Evolutionary conservation across 2,113 vertebrate species (phyloP), one percentile per base, ranked within the genome.

Genomic region (Garra rufa): DNA sequence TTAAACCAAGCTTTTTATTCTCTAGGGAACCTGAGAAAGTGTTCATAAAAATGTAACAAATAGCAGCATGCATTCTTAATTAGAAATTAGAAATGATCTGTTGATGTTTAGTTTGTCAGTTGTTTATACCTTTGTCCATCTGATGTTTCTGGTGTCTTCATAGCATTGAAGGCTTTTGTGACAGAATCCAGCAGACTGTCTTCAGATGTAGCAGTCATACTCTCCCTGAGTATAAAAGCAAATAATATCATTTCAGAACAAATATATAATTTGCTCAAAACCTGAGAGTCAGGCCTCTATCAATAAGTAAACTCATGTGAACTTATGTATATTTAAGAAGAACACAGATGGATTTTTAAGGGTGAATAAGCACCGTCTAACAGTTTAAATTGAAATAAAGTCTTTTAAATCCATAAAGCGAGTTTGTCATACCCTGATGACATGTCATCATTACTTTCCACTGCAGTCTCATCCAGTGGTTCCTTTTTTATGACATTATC

Each of bases 161-260:
- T 6, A 38, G 8, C 11, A n/a, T 50, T 9, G 2, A 81, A 48
- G n/a, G 41, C 79, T 52, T 69, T 21, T 67, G 79, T 50, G 17
- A 81, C 19, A n/a, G 19, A 69, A n/a, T 67, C 26, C 79, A 69
- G 69, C 17, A 81, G 28, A 69, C 63, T 52, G 61, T 15, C 61
- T n/a, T 65, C 57, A 46, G n/a, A 26, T 61, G 76, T 6, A 19
- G 8, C 26, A 21, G 17, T 77, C 75, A 21, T 10, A 9, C 79
- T 81, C 3, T 69, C 17, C 44, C 79, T 81, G 28, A 26, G 13
- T 4, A 21, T 5, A 10, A 38, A 65, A 65, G 17, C 15, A 63
- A 46, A 63, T 44, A 55, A 43, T 13, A 50, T 26, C 6, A 10
- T 70, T 24, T 65, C 28, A n/a, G n/a, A n/a, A 11, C 21, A 28